Conservation (phyloP, 2,113 vertebrate species). For the Collichthys lucidus region DNA sequence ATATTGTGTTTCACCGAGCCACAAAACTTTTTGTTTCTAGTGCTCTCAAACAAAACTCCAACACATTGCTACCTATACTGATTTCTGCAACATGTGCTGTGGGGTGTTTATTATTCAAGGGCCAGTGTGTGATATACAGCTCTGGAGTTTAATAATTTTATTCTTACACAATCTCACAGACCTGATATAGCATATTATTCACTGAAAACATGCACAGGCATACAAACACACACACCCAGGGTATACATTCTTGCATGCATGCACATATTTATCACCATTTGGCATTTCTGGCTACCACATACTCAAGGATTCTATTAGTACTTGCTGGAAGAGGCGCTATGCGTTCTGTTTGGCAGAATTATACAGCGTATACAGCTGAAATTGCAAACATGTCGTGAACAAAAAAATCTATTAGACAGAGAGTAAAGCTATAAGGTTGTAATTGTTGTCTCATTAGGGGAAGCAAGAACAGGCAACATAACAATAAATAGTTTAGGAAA, state of each 20-base stretch:
- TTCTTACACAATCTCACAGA: constrained; percentile 49
- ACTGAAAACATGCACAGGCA: constrained; percentile 18
- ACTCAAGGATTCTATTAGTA: constrained; percentile 74
- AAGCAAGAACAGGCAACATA: constrained; percentile 29
- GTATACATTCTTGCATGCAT: not conserved
- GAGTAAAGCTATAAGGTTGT: constrained; percentile 40
- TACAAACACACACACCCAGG: constrained; percentile 18
- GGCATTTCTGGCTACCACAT: constrained; percentile 51
- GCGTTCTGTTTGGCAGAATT: constrained; percentile 61
- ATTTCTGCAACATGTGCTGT: not conserved
- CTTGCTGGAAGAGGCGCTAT: constrained; percentile 37
- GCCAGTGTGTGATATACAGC: constrained; percentile 37
- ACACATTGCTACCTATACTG: not conserved
- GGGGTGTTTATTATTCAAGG: constrained; percentile 52
- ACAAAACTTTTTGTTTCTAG: not conserved
- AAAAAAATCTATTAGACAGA: constrained; percentile 49
- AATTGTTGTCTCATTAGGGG: constrained; percentile 56
- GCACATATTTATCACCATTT: constrained; percentile 62
- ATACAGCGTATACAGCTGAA: constrained; percentile 22
- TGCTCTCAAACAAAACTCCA: constrained; percentile 8
- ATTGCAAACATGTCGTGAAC: constrained; percentile 29
- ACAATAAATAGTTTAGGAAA: constrained; percentile 51
- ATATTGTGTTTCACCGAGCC: not conserved
- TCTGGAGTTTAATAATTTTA: constrained; percentile 36
- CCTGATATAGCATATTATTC: constrained; percentile 48